A percentile compares a stretch with the other conserved stretches of the same genome.
These are phyloP conservation scores for Pachycephala philippinensis DNA, from an alignment of 2,113 vertebrate genomes.

Conservation along the genomic window DNA sequence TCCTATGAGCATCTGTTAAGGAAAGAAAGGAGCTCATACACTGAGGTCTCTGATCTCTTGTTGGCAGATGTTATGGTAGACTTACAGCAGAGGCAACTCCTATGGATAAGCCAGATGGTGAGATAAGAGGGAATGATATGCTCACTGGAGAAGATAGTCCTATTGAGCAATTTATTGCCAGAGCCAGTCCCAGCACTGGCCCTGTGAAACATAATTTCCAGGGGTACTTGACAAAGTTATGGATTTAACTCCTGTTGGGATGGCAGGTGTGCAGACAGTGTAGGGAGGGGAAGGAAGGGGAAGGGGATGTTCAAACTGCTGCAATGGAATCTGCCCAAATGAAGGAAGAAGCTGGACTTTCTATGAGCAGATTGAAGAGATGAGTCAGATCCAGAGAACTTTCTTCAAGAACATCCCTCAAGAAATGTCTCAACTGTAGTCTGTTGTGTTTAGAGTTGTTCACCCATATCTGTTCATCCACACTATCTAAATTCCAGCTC, in stretches of 20 bases:
- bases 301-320: neutral
- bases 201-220: neutral
- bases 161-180: neutral
- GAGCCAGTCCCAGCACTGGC: neutral
- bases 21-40: neutral
- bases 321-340: fast-evolving
- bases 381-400: neutral
- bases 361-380: neutral
- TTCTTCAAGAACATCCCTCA: neutral
- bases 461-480: neutral
- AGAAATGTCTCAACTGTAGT: neutral
- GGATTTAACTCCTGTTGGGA: neutral
- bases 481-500: neutral
- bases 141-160: neutral
- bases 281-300: neutral
- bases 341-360: neutral
- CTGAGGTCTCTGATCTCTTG: neutral
- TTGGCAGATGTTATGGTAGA: neutral
- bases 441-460: neutral
- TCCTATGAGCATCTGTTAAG: neutral
- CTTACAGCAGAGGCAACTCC: neutral
- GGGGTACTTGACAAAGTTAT: neutral
- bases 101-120: neutral
- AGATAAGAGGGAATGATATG: neutral
- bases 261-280: neutral